Evolutionary conservation across 37 sponge, comb jelly and placozoan species (phyloP).

Genomic region (Haliclona indistincta): DNA sequence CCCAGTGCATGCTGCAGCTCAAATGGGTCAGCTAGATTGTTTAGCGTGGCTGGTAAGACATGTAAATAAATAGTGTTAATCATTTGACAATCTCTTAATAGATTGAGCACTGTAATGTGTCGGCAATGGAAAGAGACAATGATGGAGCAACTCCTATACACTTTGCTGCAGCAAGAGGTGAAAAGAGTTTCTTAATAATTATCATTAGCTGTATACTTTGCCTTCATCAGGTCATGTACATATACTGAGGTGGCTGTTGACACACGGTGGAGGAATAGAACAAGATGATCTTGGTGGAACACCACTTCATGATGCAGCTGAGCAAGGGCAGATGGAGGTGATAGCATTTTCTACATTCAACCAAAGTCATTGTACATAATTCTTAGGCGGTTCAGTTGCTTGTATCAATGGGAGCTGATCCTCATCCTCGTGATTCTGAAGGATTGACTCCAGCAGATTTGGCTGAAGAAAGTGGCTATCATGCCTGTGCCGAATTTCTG

Average conservation of each 20-base stretch:
- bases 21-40: slow-evolving; percentile 72
- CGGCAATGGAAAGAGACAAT: slow-evolving; percentile 66
- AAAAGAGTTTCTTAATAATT: background rate
- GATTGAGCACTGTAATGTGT: slow-evolving; percentile 42
- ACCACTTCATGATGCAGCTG: slow-evolving; percentile 86
- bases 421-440: slow-evolving; percentile 52
- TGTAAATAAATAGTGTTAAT: background rate
- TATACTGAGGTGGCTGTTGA: slow-evolving; percentile 55
- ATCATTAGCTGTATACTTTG: background rate
- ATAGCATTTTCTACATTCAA: background rate
- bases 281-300: slow-evolving; percentile 79
- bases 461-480: slow-evolving; percentile 62
- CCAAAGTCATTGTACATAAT: background rate
- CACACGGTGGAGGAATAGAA: slow-evolving; percentile 39
- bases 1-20: slow-evolving; percentile 78
- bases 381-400: slow-evolving; percentile 58
- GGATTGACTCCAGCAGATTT: slow-evolving; percentile 64
- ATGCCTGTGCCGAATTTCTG: slow-evolving; percentile 41
- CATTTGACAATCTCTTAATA: slow-evolving; percentile 1
- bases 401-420: slow-evolving; percentile 48
- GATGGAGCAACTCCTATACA: slow-evolving; percentile 84
- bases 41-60: slow-evolving; percentile 55
- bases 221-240: slow-evolving; percentile 26
- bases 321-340: slow-evolving; percentile 74
- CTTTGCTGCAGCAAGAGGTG: slow-evolving; percentile 80